Conservation (phyloP, 2,797 vertebrate genomes). For the Acanthiza pusilla region DNA sequence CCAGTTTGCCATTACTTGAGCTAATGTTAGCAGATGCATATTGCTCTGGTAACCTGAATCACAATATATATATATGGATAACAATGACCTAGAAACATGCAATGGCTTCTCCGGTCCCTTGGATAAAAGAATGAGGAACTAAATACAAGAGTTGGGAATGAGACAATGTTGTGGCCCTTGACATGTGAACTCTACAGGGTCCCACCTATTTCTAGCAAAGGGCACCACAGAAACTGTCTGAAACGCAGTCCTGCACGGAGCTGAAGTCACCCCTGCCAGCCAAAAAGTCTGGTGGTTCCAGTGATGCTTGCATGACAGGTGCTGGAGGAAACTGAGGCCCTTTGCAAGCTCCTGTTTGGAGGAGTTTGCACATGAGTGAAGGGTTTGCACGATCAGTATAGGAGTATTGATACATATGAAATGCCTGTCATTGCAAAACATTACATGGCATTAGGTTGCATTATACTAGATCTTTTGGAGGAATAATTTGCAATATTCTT, state of each 20-base stretch:
- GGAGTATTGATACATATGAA: not conserved
- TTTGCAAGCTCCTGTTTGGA: not conserved
- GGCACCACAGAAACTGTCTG: not conserved
- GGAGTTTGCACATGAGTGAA: not conserved
- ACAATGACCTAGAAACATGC: not conserved
- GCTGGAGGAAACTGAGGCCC: not conserved
- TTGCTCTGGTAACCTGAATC: not conserved
- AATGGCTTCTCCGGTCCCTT: not conserved
- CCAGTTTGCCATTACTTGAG: not conserved
- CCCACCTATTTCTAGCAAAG: not conserved
- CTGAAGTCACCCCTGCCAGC: not conserved
- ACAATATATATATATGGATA: fast-evolving
- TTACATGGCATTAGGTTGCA: not conserved
- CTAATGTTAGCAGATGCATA: fast-evolving
- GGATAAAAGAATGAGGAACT: not conserved
- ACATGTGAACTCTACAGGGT: not conserved
- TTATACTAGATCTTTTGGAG: not conserved
- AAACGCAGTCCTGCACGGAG: not conserved
- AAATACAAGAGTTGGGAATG: not conserved
- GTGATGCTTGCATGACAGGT: not conserved
- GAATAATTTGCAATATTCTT: not conserved
- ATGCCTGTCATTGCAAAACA: not conserved
- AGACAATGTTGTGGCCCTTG: not conserved
- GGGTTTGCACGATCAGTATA: not conserved
- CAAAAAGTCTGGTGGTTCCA: not conserved